These are phyloP conservation scores for Riparia riparia DNA, from an alignment of 2,113 vertebrate species.

Conservation along the genomic window DNA sequence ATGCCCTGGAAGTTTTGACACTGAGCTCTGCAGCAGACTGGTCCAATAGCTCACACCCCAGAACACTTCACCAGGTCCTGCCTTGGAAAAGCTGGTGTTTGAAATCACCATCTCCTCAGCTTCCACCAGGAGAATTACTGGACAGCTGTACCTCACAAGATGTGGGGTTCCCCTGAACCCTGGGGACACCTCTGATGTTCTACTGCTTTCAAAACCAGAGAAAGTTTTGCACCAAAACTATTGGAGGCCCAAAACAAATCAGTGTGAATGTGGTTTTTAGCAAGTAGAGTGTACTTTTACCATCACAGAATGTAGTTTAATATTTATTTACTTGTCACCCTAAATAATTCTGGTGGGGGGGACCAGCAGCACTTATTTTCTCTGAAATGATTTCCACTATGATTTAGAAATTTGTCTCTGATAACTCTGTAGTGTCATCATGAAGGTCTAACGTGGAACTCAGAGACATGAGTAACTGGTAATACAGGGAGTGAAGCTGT, in stretches of 20 bases:
- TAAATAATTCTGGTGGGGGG: not conserved
- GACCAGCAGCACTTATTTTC: not conserved
- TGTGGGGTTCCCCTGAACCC: not conserved
- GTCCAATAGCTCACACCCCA: not conserved
- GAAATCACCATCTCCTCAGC: not conserved
- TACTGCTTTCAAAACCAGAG: not conserved
- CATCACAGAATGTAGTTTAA: not conserved
- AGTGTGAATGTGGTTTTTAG: accelerated
- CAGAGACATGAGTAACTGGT: not conserved
- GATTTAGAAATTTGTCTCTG: not conserved
- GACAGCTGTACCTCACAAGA: not conserved
- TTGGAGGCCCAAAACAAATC: not conserved
- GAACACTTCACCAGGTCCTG: not conserved
- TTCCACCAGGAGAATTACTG: not conserved
- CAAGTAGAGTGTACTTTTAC: not conserved
- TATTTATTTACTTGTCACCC: not conserved
- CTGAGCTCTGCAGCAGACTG: accelerated
- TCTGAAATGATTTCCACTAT: not conserved
- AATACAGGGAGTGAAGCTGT: not conserved
- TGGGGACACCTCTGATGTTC: not conserved
- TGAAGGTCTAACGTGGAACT: not conserved
- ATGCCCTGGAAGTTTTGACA: not conserved
- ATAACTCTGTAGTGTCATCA: not conserved
- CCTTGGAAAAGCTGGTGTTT: not conserved
- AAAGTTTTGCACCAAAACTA: not conserved